A percentile compares a stretch with the other conserved stretches of the same genome.
phyloP scores from a whole-genome alignment of 1,140 invertebrate genomes.

The Coelopa frigida region DNA sequence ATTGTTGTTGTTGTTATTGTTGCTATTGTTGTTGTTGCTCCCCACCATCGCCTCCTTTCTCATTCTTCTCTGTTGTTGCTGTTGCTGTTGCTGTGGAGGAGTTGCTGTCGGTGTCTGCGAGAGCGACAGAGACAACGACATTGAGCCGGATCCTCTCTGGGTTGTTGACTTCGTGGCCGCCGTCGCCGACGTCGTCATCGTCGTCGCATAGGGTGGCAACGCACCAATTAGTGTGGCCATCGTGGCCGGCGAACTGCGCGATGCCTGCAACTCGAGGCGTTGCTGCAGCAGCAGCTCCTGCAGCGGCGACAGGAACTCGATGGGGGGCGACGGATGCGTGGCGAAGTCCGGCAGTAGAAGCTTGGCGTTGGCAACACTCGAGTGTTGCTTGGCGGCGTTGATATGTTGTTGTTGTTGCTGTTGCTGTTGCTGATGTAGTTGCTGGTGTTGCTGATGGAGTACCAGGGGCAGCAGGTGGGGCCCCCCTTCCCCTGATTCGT shows the following conservation, averaged over 20 bases:
- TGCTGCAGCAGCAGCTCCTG: conserved; percentile 36
- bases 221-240: conserved; percentile 1
- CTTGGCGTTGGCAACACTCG: too few relatives aligned
- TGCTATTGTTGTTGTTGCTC: conserved; percentile 1
- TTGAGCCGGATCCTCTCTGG: conserved; percentile 11
- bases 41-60: not conserved
- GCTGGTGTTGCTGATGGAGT: not conserved
- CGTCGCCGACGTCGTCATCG: conserved; percentile 31
- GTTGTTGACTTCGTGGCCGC: conserved; percentile 14
- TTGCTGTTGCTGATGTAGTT: conserved; percentile 11
- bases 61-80: conserved; percentile 9
- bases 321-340: conserved; percentile 27
- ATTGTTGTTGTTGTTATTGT: conserved; percentile 13
- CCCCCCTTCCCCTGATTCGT: too few relatives aligned
- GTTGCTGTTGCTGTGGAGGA: conserved; percentile 29
- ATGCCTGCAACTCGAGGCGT: conserved; percentile 18
- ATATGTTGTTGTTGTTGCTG: conserved; percentile 23
- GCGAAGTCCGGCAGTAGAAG: not conserved
- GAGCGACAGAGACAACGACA: not conserved
- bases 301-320: conserved; percentile 35
- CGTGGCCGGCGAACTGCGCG: not conserved
- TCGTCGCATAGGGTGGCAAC: conserved; percentile 11
- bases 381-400: too few relatives aligned
- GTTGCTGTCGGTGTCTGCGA: conserved; percentile 1
- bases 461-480: too few relatives aligned